These are phyloP conservation scores for Bos javanicus DNA, from an alignment of 2,113 vertebrate genomes.

Conservation along the genomic window DNA sequence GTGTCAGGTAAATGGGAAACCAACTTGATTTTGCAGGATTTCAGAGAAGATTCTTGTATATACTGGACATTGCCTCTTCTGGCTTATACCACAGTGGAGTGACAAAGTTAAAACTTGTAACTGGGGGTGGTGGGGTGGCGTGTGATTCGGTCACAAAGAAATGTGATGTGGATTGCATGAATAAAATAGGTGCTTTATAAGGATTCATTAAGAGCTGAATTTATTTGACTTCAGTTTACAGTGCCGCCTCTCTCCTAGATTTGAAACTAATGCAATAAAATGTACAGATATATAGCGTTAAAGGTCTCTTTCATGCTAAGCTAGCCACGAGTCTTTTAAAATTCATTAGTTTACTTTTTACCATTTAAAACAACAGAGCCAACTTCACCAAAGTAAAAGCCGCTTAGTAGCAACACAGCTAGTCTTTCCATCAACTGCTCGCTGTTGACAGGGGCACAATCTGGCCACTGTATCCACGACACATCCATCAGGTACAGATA, in stretches of 20 bases:
- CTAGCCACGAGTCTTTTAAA: constrained; percentile 77
- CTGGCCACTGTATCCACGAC: constrained; percentile 74
- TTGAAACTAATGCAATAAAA: constrained; percentile 81
- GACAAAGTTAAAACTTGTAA: constrained; percentile 19
- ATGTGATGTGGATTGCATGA: constrained; percentile 47
- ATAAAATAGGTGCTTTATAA: constrained; percentile 64
- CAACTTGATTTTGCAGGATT: constrained; percentile 26
- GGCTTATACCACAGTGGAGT: not conserved
- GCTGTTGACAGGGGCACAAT: constrained; percentile 75
- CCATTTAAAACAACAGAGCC: constrained; percentile 78
- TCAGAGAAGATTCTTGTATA: constrained; percentile 1
- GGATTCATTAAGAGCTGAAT: constrained; percentile 81
- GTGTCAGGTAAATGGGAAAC: not conserved
- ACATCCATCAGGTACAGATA: constrained; percentile 81
- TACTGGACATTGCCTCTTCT: not conserved
- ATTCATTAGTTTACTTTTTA: constrained; percentile 81
- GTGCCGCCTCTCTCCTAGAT: constrained; percentile 80
- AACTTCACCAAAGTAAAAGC: constrained; percentile 82
- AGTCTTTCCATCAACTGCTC: constrained; percentile 73
- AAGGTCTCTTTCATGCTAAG: constrained; percentile 81
- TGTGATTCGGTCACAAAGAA: constrained; percentile 37
- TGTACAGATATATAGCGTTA: constrained; percentile 78
- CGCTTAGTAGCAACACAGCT: constrained; percentile 83
- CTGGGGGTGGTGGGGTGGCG: not conserved
- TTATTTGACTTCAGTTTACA: constrained; percentile 86